Percentiles rank a stretch among this genome's conserved stretches.
Evolutionary conservation across 2,888 invertebrate species (phyloP).

Genomic region (Cosmia pyralina): DNA sequence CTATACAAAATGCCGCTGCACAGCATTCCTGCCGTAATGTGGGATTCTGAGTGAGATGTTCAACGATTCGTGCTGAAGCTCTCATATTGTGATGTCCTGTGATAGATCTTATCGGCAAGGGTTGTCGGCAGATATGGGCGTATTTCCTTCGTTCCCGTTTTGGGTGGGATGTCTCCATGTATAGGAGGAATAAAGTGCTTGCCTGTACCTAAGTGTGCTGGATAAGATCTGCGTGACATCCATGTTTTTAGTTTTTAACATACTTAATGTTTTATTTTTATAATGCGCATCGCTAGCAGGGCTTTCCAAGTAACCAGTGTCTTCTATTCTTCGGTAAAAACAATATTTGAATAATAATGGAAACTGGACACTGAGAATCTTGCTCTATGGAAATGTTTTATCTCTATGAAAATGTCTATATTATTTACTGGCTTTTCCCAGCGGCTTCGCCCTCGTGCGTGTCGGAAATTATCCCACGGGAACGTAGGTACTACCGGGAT

Average conservation of each 20-base stretch:
- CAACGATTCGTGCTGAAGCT: conserved; percentile 50
- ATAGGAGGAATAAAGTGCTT: conserved; percentile 9
- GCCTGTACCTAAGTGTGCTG: not conserved
- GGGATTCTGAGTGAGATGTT: conserved; percentile 71
- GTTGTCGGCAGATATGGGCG: conserved; percentile 31
- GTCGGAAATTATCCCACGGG: too few species aligned
- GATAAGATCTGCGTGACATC: conserved; percentile 5
- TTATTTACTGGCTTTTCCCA: too few species aligned
- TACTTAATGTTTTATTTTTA: not conserved
- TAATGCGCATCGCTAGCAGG: not conserved
- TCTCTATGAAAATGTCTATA: not conserved
- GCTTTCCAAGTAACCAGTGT: not conserved
- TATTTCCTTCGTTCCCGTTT: conserved; percentile 21
- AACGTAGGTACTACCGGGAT: too few species aligned
- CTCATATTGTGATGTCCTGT: conserved; percentile 52
- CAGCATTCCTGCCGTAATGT: conserved; percentile 71
- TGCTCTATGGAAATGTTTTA: not conserved
- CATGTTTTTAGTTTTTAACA: conserved; percentile 4
- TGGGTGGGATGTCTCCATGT: conserved; percentile 6
- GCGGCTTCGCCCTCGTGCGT: too few species aligned
- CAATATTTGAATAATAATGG: not conserved
- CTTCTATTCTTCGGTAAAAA: not conserved
- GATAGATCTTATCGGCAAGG: conserved; percentile 48
- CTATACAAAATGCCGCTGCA: conserved; percentile 72
- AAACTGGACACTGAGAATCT: not conserved